Evolutionary conservation across 1,140 invertebrate species (phyloP), one percentile per base, ranked within the genome.

Genomic region (Mamestra configurata): DNA sequence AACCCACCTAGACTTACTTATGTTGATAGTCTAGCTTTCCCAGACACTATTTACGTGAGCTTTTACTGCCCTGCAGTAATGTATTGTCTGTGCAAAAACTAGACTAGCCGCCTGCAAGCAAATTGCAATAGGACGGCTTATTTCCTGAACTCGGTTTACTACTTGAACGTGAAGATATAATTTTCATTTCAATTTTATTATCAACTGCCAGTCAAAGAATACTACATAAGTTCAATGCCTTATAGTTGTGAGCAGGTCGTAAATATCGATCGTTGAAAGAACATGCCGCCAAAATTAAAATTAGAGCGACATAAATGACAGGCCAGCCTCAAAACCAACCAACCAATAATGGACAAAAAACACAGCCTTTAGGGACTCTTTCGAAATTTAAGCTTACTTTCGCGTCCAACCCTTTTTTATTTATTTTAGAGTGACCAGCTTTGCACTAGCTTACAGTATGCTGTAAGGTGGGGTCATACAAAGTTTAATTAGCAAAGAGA

Each of bases 51-150:
- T 22, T 66, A 66, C 59, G 31, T 35, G 59, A 66, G 35, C 35
- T 40, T 66, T 66, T 66, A 66, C 61, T 66, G 35, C n/a, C 55
- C 8, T 22, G 18, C 35, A 40, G 61, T 40, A 66, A 66, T 40
- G 61, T 18, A 66, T 66, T 66, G 61, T 66, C 61, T 66, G 43
- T n/a, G 18, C 35, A 66, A 66, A 66, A 40, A 66, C 61, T 66
- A 40, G 61, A 66, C 35, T 66, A 13, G 59, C 7, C 40, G 66
- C 27, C 66, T 70, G 66, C 66, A 49, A 70, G 40, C 22, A 70
- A 70, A 70, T 49, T 70, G 66, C 66, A n/a, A 0, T 70, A 51
- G 27, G 46, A 71, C 46, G 51, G 8, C 13, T 46, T 27, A 71
- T 51, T 71, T 71, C 46, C 46, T 46, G 40, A 27, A 43, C 13